phyloP scores from a whole-genome alignment of 2,113 vertebrate species.

The Meleagris gallopavo region DNA sequence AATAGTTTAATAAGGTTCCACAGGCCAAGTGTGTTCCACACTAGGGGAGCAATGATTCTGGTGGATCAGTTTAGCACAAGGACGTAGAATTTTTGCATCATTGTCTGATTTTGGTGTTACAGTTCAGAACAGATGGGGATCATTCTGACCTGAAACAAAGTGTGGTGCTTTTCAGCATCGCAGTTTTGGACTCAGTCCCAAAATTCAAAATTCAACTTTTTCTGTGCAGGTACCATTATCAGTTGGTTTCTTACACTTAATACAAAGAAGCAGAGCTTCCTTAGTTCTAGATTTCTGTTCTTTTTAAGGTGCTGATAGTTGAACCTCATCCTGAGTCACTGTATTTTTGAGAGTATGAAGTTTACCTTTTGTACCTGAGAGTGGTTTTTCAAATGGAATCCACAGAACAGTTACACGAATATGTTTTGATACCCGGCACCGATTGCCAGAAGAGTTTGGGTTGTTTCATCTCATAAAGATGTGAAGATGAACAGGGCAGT shows the following conservation, averaged over 20 bases:
- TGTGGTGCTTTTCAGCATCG: neutral
- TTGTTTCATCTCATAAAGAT: neutral
- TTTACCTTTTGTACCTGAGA: neutral
- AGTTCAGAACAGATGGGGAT: neutral
- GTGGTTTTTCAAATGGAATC: neutral
- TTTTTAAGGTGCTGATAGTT: neutral
- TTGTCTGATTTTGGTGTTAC: neutral
- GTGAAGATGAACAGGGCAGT: neutral
- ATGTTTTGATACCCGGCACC: neutral
- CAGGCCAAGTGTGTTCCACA: neutral
- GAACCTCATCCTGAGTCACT: neutral
- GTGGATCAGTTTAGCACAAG: neutral
- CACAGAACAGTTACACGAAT: neutral
- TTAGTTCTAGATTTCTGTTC: neutral
- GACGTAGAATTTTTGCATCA: neutral
- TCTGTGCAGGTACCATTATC: neutral
- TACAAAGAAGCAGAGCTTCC: neutral
- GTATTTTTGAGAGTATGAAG: neutral
- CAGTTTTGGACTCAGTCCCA: neutral
- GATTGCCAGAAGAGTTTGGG: neutral
- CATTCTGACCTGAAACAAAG: neutral
- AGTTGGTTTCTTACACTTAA: neutral
- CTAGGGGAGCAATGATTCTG: neutral
- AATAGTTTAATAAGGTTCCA: neutral
- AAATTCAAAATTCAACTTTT: neutral